A percentile compares a stretch with the other conserved stretches of the same genome.
These are phyloP conservation scores for Melanchra persicariae DNA, from an alignment of 2,888 invertebrate species.

Conservation along the genomic window DNA sequence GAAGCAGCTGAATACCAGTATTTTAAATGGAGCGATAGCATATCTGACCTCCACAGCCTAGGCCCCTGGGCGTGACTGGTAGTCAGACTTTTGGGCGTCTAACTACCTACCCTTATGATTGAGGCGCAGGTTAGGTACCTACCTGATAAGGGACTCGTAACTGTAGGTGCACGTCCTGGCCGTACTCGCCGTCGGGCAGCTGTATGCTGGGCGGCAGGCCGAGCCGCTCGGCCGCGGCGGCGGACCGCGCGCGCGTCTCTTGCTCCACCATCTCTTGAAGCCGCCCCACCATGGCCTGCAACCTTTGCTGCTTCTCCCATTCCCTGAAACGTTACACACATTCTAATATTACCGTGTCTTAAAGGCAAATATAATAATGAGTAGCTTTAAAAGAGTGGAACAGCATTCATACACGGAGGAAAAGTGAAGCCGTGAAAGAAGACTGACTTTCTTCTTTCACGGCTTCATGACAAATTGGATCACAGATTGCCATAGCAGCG, in stretches of 20 bases:
- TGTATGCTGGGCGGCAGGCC: slow-evolving; percentile 92
- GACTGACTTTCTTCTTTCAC: no score
- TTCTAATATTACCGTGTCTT: slow-evolving; percentile 1
- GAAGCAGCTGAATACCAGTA: neutral
- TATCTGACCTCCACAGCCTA: neutral
- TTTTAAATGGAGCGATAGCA: neutral
- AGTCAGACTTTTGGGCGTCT: neutral
- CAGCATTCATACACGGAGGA: neutral
- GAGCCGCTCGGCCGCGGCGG: slow-evolving; percentile 88
- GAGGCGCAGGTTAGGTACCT: neutral
- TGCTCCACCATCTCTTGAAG: slow-evolving; percentile 90
- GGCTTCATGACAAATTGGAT: neutral
- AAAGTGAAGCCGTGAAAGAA: neutral
- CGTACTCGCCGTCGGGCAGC: slow-evolving; percentile 92
- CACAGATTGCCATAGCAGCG: neutral
- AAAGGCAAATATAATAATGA: neutral
- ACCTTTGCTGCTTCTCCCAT: slow-evolving; percentile 92
- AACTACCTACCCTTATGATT: neutral
- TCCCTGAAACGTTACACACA: slow-evolving; percentile 88
- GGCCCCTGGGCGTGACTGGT: neutral
- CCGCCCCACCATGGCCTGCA: slow-evolving; percentile 90
- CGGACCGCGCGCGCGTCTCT: slow-evolving; percentile 88
- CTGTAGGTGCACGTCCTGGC: slow-evolving; percentile 91
- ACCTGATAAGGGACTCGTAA: slow-evolving; percentile 92
- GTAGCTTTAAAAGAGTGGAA: neutral